These are phyloP conservation scores for Hestina assimilis DNA, from an alignment of 1,140 invertebrate species.

Conservation along the genomic window DNA sequence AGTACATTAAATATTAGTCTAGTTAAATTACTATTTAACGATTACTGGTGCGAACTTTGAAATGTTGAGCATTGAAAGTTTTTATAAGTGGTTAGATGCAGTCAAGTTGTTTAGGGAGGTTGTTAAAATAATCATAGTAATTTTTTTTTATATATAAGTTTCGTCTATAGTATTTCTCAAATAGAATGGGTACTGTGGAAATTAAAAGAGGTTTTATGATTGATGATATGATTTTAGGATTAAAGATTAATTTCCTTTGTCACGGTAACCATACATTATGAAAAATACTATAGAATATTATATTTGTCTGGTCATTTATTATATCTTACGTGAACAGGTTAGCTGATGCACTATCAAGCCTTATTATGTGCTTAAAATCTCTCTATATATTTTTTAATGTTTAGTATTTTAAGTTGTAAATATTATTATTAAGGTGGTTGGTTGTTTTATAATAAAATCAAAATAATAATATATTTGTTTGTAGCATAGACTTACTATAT, in stretches of 20 bases:
- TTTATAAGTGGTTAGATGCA: slow-evolving; percentile 70
- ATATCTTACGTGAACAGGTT: slow-evolving; percentile 28
- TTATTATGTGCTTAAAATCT: slow-evolving; percentile 60
- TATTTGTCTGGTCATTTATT: slow-evolving; percentile 51
- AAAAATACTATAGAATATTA: slow-evolving; percentile 1
- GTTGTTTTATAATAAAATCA: slow-evolving; percentile 63
- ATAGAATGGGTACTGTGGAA: too few relatives aligned
- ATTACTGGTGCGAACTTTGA: slow-evolving; percentile 75
- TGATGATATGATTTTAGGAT: too few relatives aligned
- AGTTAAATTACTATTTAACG: slow-evolving; percentile 60
- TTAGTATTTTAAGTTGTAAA: slow-evolving; percentile 60
- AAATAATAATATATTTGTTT: slow-evolving; percentile 69
- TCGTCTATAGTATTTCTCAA: too few relatives aligned
- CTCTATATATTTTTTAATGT: slow-evolving; percentile 63
- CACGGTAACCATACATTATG: too few relatives aligned
- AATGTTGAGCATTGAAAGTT: slow-evolving; percentile 76
- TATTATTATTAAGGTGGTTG: slow-evolving; percentile 57
- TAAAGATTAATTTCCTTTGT: too few relatives aligned
- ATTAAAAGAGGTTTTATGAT: too few relatives aligned
- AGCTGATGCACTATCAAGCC: slow-evolving; percentile 35
- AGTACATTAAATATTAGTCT: slow-evolving; percentile 45
- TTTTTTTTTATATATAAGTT: slow-evolving; percentile 34
- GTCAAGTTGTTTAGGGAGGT: slow-evolving; percentile 67
- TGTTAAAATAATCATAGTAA: slow-evolving; percentile 67
- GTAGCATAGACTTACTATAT: too few relatives aligned